These are phyloP conservation scores for Noturus placidus DNA, from an alignment of 2,113 vertebrate species.

Conservation along the genomic window DNA sequence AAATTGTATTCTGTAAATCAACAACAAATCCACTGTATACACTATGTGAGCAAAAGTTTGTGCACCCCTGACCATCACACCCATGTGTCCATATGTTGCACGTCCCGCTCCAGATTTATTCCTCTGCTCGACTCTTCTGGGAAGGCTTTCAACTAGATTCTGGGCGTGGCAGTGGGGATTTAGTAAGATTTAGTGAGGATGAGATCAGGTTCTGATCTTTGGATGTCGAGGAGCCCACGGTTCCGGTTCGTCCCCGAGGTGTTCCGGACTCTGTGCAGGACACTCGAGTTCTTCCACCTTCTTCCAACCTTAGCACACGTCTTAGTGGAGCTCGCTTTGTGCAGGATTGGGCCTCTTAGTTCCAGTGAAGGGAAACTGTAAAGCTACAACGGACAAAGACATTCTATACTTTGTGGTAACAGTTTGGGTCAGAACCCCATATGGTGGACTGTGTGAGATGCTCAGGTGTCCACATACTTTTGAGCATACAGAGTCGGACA, in stretches of 20 bases:
- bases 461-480: neutral
- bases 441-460: neutral
- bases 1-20: no score
- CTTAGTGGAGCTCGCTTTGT: neutral
- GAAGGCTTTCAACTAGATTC: neutral
- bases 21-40: neutral
- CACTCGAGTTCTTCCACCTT: neutral
- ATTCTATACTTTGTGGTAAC: neutral
- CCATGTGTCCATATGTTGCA: no score
- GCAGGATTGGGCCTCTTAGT: neutral
- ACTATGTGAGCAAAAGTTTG: neutral
- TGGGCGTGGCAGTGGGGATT: no score
- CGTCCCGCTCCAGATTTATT: no score
- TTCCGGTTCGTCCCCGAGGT: neutral
- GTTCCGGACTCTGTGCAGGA: neutral
- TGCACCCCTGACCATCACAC: neutral
- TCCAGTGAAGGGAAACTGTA: neutral
- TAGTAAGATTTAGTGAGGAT: neutral
- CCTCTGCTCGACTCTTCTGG: neutral
- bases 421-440: neutral
- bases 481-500: neutral
- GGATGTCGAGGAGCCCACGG: neutral
- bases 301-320: neutral
- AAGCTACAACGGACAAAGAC: neutral
- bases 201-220: neutral